These are phyloP conservation scores for Oryzias sinensis DNA, from an alignment of 2,797 vertebrate species.

Conservation along the genomic window DNA sequence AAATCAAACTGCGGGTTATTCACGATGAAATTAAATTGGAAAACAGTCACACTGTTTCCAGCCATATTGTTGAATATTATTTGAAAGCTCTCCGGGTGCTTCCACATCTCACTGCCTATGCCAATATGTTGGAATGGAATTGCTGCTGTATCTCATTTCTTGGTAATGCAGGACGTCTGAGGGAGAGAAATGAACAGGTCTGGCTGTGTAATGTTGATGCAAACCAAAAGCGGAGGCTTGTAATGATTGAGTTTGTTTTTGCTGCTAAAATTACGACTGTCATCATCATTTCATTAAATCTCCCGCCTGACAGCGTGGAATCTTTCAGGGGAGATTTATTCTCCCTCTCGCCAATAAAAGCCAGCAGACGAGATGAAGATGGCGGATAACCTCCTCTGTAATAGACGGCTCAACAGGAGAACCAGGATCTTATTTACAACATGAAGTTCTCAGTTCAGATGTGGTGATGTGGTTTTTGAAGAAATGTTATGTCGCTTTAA, in stretches of 20 bases:
- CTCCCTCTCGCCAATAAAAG: slow-evolving; percentile 5
- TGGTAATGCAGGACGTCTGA: slow-evolving; percentile 44
- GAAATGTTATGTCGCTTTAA: no score
- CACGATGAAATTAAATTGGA: slow-evolving; percentile 79
- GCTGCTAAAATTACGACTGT: slow-evolving; percentile 34
- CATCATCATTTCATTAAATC: slow-evolving; percentile 45
- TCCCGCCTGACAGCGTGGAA: slow-evolving; percentile 41
- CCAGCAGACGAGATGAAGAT: neutral
- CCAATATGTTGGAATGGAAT: slow-evolving; percentile 73
- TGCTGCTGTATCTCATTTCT: slow-evolving; percentile 66
- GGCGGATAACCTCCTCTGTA: slow-evolving; percentile 11
- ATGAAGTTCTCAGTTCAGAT: no score
- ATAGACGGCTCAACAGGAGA: neutral
- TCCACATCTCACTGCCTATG: slow-evolving; percentile 64
- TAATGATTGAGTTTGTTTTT: slow-evolving; percentile 55
- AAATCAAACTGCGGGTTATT: slow-evolving; percentile 77
- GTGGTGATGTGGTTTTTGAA: no score
- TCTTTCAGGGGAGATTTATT: slow-evolving; percentile 26
- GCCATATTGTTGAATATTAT: slow-evolving; percentile 76
- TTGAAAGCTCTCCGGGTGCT: slow-evolving; percentile 59
- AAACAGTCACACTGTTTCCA: slow-evolving; percentile 71
- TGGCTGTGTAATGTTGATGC: slow-evolving; percentile 40
- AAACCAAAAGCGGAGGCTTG: slow-evolving; percentile 25
- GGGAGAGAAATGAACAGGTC: slow-evolving; percentile 40
- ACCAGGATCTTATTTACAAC: no score